phyloP scores from a whole-genome alignment of 2,888 invertebrate species.

The Diploptera punctata region DNA sequence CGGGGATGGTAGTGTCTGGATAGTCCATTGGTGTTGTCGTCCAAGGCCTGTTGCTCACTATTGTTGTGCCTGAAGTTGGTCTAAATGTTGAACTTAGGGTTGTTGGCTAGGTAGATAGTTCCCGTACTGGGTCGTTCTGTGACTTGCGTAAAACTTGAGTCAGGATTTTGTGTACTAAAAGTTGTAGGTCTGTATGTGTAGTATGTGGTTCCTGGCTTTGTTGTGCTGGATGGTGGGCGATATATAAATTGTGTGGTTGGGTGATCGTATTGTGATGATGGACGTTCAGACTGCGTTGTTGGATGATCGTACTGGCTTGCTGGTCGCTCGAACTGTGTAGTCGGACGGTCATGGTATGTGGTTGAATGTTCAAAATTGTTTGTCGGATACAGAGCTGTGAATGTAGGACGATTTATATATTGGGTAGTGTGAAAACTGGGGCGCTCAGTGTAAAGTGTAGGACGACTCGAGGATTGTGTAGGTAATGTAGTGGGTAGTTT shows the following conservation, averaged over 20 bases:
- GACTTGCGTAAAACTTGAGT: background rate
- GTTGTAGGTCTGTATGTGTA: background rate
- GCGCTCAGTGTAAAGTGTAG: no score
- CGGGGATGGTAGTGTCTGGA: background rate
- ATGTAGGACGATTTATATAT: background rate
- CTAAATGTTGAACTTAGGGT: background rate
- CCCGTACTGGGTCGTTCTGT: background rate
- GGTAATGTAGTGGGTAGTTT: background rate
- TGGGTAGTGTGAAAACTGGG: no score
- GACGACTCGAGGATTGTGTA: background rate
- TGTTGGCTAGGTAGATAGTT: background rate
- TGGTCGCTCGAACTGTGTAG: background rate
- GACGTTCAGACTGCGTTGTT: background rate
- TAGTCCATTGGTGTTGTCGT: background rate
- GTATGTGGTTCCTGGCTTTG: no score
- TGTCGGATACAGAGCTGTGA: background rate
- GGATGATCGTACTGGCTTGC: background rate
- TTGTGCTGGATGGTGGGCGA: background rate
- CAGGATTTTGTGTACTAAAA: background rate
- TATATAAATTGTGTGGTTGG: background rate
- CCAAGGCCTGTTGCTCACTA: conserved; percentile 25
- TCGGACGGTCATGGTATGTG: background rate
- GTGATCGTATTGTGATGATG: background rate
- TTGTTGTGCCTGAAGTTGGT: conserved; percentile 11
- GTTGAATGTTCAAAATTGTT: background rate